Base-by-base conservation (phyloP, 2,113 vertebrate species). In the Gallinago media region DNA sequence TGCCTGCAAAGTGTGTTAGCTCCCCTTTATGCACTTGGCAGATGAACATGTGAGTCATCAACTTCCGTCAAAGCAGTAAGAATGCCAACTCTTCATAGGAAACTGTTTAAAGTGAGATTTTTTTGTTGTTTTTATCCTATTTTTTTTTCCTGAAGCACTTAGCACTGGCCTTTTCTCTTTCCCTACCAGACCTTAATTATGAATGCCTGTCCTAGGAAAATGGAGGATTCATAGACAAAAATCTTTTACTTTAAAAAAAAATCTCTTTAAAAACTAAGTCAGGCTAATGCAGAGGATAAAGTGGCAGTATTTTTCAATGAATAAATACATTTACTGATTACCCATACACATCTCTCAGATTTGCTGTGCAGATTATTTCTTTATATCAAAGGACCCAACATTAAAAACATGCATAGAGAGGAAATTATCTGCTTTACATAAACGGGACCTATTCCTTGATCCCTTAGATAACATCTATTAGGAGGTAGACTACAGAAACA, bases 41-140 rank as follows among this genome's bases (percentile, higher is more conserved):
- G 80, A 95, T 62, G 76, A 96, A 89, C 61, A 21, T 56, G 52
- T 81, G 91, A 96, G 86, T 96, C 94, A 96, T 91, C 91, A 92
- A 61, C 70, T 96, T 81, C 88, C 77, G 91, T n/a, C 88, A 87
- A 86, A 92, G 79, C 94, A 61, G 2, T 44, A 73, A 66, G 58
- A 89, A 77, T 85, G 66, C 80, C 50, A 88, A 47, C 26, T 63
- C 47, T 96, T 71, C 77, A 76, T 3, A 77, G 77, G 40, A 85
- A 89, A 67, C n/a, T 66, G 46, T 44, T 65, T 74, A 12, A 89
- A 75, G 46, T 42, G 54, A 83, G 42, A 73, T 49, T 70, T 65
- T 83, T 9, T 46, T 42, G 38, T 70, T 73, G 52, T 34, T 89
- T 92, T 76, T 31, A 89, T 67, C 46, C 54, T 36, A 1, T 3